Evolutionary conservation across 2,113 vertebrate species (phyloP).

Genomic region (Prunella himalayana): DNA sequence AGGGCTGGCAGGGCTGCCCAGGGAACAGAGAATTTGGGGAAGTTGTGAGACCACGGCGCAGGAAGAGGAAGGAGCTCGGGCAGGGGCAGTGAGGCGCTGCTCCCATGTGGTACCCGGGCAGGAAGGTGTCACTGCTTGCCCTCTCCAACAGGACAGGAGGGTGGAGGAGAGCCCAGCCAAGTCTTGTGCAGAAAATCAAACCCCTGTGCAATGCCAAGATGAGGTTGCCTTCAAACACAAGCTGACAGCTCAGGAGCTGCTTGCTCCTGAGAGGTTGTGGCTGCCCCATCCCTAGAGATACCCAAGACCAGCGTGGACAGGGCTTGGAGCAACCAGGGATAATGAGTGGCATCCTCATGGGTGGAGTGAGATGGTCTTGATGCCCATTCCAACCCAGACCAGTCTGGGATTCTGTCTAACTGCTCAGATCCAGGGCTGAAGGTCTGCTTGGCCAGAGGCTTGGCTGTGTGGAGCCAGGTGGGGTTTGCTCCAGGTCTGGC

Average conservation of each 20-base stretch:
- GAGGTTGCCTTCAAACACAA: not conserved
- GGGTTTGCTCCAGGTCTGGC: not conserved
- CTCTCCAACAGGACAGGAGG: too few relatives aligned
- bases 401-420: not conserved
- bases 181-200: not conserved
- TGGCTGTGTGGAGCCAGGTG: not conserved
- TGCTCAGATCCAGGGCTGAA: not conserved
- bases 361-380: not conserved
- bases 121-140: not conserved
- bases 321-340: not conserved
- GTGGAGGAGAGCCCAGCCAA: not conserved
- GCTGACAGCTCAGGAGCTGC: not conserved
- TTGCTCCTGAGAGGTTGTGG: not conserved
- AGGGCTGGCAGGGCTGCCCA: not conserved
- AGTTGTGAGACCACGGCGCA: not conserved
- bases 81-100: fast-evolving
- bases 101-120: fast-evolving
- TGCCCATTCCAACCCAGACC: not conserved
- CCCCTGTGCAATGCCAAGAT: not conserved
- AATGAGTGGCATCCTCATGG: not conserved
- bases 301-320: fast-evolving
- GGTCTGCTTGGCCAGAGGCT: not conserved
- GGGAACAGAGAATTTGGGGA: not conserved
- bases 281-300: not conserved
- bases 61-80: not conserved